Base-by-base conservation (phyloP, 35 echinoderm and acorn worm genomes). In the Strongylocentrotus purpuratus region DNA sequence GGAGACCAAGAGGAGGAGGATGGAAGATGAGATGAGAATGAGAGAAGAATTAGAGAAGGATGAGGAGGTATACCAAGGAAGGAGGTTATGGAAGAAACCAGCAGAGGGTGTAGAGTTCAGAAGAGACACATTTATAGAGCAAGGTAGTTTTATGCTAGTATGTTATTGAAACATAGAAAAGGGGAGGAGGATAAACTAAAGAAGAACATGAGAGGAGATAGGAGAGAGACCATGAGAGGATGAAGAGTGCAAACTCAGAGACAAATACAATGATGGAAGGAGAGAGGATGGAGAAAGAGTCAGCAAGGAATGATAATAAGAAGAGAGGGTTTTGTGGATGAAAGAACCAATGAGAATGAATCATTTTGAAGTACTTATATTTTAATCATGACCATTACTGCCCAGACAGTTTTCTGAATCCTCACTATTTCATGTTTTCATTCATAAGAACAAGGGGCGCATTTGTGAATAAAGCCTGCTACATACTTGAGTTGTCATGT, bases 401-500 rank as follows among this genome's bases (percentile, higher is more conserved):
- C 65, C 25, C 22, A 28, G 65, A 78, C 25, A 18, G 65, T 7
- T n/a, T 31, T n/a, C 22, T 78, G 65, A 78, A 78, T 28, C 28
- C 65, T 78, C 20, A n/a, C 20, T 78, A 22, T 25, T 70, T 18
- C 4, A 28, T 78, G 65, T 22, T 78, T 28, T 28, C 65, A n/a
- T 78, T 78, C 65, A 78, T 18, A 9, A 22, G 65, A 78, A 28
- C 65, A 78, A n/a, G 65, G 28, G 50, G 20, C 20, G 4, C 65
- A 78, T 78, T 78, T 78, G 28, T 78, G 65, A 78, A n/a, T 78
- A n/a, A 78, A 78, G 65, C 65, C 4, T 78, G 22, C 25, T 28
- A 78, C 65, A 78, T 78, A 78, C 65, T 78, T 78, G 65, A 78
- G 65, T 78, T 78, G 65, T 78, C 65, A 78, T 78, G 65, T n/a